Evolutionary conservation across 2,888 invertebrate species (phyloP).

Genomic region (Ophion ellenae): DNA sequence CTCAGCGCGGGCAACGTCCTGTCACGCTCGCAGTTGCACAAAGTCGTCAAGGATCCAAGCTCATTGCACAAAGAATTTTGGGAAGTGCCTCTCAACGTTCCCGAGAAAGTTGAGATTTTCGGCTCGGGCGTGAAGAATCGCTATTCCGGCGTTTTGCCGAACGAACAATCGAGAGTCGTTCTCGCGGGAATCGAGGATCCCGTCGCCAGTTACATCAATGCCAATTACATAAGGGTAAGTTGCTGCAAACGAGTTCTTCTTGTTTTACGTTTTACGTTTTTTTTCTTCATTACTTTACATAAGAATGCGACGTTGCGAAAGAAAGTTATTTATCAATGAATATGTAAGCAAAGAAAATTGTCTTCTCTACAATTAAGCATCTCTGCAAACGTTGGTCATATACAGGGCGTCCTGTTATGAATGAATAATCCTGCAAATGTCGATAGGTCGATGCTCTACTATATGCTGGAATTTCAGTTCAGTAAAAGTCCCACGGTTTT

Average conservation of each 20-base stretch:
- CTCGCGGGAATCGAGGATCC: slow-evolving; percentile 87
- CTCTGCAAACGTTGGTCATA: too few relatives aligned
- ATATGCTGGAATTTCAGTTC: too few relatives aligned
- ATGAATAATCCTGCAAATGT: too few relatives aligned
- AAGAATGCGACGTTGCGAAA: too few relatives aligned
- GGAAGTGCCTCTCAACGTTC: slow-evolving; percentile 96
- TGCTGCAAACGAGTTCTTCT: not conserved
- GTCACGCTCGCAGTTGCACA: slow-evolving; percentile 85
- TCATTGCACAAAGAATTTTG: slow-evolving; percentile 94
- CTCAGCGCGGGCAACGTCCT: slow-evolving; percentile 86
- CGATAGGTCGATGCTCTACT: too few relatives aligned
- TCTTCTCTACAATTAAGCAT: too few relatives aligned
- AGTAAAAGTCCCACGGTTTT: too few relatives aligned
- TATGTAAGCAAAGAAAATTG: too few relatives aligned
- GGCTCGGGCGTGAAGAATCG: slow-evolving; percentile 96
- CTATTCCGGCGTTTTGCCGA: slow-evolving; percentile 95
- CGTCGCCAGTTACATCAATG: slow-evolving; percentile 92
- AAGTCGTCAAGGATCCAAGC: slow-evolving; percentile 84
- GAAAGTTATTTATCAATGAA: too few relatives aligned
- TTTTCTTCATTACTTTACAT: slow-evolving; percentile 4
- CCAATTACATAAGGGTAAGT: slow-evolving; percentile 95
- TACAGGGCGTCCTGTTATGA: too few relatives aligned
- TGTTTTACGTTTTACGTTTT: slow-evolving; percentile 9
- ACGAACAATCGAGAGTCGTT: slow-evolving; percentile 93
- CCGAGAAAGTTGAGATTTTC: slow-evolving; percentile 94